Percentiles rank a stretch among this genome's conserved stretches.
Evolutionary conservation across 1,140 invertebrate species (phyloP).

Genomic region (Drosophila ogumai): DNA sequence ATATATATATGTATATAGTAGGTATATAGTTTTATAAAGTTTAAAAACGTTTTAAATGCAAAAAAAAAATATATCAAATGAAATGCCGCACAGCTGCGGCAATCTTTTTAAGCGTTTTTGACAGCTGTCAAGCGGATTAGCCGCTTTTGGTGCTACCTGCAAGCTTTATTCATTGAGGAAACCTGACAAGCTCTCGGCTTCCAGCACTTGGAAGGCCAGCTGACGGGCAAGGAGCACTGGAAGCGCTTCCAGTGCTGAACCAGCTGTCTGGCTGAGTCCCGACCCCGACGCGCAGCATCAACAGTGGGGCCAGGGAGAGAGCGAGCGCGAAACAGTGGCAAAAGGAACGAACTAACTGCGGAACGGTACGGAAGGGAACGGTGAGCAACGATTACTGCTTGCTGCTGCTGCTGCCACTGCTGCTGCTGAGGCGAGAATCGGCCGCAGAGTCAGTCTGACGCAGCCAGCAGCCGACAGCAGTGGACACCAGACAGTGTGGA

Average conservation of each 20-base stretch:
- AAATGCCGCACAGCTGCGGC: not conserved
- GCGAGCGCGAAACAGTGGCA: slow-evolving; percentile 6
- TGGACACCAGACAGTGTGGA: slow-evolving; percentile 18
- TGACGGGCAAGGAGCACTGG: slow-evolving; percentile 34
- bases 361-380: slow-evolving; percentile 10
- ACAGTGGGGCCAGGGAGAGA: slow-evolving; percentile 3
- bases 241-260: slow-evolving; percentile 35
- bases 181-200: slow-evolving; percentile 27
- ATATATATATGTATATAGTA: too few species aligned
- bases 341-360: slow-evolving; percentile 7
- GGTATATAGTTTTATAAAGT: too few species aligned
- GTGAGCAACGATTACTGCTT: slow-evolving; percentile 17
- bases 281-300: slow-evolving; percentile 52
- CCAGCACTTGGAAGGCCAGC: slow-evolving; percentile 54
- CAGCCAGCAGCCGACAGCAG: slow-evolving; percentile 66
- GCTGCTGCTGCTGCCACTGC: slow-evolving; percentile 1
- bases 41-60: not conserved
- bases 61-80: not conserved
- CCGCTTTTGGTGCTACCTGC: not conserved
- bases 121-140: slow-evolving; percentile 23
- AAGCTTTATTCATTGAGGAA: slow-evolving; percentile 75
- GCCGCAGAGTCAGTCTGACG: slow-evolving; percentile 38
- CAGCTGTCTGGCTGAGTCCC: slow-evolving; percentile 14
- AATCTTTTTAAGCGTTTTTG: slow-evolving; percentile 2
- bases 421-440: slow-evolving; percentile 21